Conservation (phyloP, 2,888 invertebrate species). For the Synanthedon tipuliformis region DNA sequence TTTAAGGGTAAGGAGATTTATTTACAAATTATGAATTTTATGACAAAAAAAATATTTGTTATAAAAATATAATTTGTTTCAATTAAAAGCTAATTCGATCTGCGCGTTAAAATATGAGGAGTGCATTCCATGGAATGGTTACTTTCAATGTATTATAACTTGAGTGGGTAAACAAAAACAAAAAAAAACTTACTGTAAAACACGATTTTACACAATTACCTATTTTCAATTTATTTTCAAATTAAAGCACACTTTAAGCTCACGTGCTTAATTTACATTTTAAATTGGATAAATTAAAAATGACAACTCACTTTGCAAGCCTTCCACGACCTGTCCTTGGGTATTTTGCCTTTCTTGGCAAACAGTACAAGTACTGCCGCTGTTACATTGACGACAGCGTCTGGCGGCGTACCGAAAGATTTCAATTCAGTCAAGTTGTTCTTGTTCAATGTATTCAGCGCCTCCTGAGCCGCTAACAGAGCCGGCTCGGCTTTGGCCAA, state of each 20-base stretch:
- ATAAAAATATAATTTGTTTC: no score
- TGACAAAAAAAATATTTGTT: no score
- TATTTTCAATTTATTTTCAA: no score
- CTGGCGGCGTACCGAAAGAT: constrained; percentile 92
- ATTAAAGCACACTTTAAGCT: no score
- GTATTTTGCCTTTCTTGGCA: constrained; percentile 83
- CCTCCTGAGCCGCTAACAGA: constrained; percentile 87
- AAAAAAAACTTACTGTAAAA: no score
- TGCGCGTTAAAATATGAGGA: no score
- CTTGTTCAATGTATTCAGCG: constrained; percentile 92
- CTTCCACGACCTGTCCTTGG: constrained; percentile 94
- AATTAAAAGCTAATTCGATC: no score
- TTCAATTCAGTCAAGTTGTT: constrained; percentile 94
- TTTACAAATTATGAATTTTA: no score
- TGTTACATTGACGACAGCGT: constrained; percentile 87
- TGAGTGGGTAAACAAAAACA: not conserved
- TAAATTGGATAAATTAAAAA: not conserved
- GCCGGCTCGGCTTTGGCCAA: constrained; percentile 93
- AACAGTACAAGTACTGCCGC: constrained; percentile 91
- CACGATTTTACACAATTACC: no score
- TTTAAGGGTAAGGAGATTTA: no score
- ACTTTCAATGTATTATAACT: no score
- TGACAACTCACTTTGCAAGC: constrained; percentile 74
- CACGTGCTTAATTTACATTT: not conserved
- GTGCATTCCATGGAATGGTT: no score